Percentiles rank a stretch among this genome's conserved stretches.
Conservation (phyloP, 2,113 vertebrate species). For the Gasterosteus aculeatus region DNA sequence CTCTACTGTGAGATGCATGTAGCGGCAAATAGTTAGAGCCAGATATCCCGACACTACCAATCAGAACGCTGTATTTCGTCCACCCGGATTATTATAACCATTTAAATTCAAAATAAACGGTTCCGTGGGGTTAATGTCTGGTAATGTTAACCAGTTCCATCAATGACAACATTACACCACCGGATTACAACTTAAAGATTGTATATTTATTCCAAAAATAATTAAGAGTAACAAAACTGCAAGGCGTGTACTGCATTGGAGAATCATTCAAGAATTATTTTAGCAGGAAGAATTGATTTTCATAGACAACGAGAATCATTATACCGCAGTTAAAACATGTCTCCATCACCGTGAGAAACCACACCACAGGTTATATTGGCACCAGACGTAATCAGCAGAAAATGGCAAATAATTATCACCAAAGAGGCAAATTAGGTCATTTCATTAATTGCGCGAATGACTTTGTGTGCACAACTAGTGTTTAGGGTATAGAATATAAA, state of each 20-base stretch:
- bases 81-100: too few relatives aligned
- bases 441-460: constrained; percentile 60
- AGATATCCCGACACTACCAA: too few relatives aligned
- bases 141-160: background rate
- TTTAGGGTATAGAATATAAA: constrained; percentile 52
- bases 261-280: constrained; percentile 36
- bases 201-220: constrained; percentile 60
- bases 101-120: too few relatives aligned
- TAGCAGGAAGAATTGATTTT: constrained; percentile 54
- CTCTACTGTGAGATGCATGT: too few relatives aligned
- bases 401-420: constrained; percentile 58
- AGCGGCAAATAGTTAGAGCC: too few relatives aligned
- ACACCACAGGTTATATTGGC: constrained; percentile 45
- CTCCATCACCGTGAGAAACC: constrained; percentile 33
- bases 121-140: too few relatives aligned
- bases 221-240: constrained; percentile 32
- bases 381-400: constrained; percentile 21
- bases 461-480: constrained; percentile 56
- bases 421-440: constrained; percentile 49
- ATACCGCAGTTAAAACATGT: constrained; percentile 46
- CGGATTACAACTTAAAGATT: background rate
- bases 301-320: constrained; percentile 33
- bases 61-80: too few relatives aligned
- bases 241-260: constrained; percentile 2
- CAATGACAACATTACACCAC: background rate